These are phyloP conservation scores for Oreochromis aureus DNA, from an alignment of 2,113 vertebrate genomes.

Conservation along the genomic window DNA sequence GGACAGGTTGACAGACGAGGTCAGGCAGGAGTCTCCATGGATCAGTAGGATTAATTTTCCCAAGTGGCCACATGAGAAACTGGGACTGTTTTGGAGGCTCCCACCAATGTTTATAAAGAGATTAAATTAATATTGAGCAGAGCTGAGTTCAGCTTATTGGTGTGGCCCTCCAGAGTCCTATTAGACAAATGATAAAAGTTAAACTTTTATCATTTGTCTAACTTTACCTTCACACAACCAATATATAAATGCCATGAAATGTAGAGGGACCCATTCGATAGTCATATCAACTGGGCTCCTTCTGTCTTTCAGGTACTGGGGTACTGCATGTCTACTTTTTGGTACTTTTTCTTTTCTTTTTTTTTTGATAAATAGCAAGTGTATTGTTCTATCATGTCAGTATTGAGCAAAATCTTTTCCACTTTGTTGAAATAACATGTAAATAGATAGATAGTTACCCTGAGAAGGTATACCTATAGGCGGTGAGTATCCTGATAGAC, in stretches of 20 bases:
- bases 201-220: background rate
- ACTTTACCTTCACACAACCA: background rate
- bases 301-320: background rate
- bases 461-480: background rate
- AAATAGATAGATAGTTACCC: background rate
- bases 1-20: background rate
- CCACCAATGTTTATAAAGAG: background rate
- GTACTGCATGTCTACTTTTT: background rate
- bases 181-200: background rate
- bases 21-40: background rate
- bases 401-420: background rate
- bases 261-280: background rate
- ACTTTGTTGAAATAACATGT: background rate
- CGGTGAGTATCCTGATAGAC: background rate
- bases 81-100: background rate
- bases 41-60: background rate
- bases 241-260: background rate
- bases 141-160: background rate
- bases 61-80: background rate
- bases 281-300: background rate
- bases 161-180: background rate
- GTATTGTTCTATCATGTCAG: background rate
- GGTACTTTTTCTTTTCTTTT: background rate
- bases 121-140: background rate
- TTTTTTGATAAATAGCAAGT: background rate